Conservation (phyloP, 2,113 vertebrate species). For the Accipiter virgatus region DNA sequence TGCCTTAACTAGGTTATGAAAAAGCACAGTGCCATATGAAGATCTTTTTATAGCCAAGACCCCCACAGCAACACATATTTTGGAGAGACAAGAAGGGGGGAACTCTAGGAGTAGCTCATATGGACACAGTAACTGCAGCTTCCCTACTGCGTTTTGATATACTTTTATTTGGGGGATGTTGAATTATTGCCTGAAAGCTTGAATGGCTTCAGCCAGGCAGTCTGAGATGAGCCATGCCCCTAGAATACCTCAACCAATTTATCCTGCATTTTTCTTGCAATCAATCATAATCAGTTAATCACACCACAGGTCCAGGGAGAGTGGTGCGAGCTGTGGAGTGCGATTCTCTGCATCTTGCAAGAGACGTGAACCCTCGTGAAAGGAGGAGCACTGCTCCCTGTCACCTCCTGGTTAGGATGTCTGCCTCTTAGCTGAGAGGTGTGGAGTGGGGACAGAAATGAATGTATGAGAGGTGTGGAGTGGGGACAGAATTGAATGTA, state of each 20-base stretch:
- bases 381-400: background rate
- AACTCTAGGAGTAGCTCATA: background rate
- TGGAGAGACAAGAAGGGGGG: background rate
- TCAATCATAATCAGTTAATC: background rate
- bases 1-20: background rate
- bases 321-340: background rate
- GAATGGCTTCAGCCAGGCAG: background rate
- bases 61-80: background rate
- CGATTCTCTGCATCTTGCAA: background rate
- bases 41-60: background rate
- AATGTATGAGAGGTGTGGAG: background rate
- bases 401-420: background rate
- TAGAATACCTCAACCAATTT: background rate
- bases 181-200: background rate
- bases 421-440: background rate
- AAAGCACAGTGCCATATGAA: background rate
- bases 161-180: background rate
- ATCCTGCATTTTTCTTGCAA: background rate
- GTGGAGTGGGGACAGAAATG: background rate
- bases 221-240: background rate
- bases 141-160: accelerated
- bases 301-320: background rate
- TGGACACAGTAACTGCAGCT: background rate
- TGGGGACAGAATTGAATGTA: background rate
- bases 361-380: background rate